These are phyloP conservation scores for Lepidostoma basale DNA, from an alignment of 1,140 invertebrate genomes.

Conservation along the genomic window DNA sequence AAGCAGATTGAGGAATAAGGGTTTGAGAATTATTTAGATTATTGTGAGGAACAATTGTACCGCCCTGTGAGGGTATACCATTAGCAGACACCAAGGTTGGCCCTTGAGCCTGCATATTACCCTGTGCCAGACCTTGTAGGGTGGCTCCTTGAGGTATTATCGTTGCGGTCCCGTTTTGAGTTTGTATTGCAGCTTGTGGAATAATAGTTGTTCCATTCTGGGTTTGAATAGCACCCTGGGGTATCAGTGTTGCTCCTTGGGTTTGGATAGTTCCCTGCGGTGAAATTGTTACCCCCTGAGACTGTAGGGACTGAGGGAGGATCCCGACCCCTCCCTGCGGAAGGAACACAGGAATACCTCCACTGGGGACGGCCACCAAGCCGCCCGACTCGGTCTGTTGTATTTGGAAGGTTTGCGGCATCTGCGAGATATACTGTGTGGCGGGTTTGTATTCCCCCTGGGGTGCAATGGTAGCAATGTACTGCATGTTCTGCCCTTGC, in stretches of 20 bases:
- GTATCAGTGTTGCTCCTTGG: conserved; percentile 60
- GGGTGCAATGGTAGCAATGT: conserved; percentile 70
- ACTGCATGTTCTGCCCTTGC: conserved; percentile 71
- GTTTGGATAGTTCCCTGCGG: conserved; percentile 58
- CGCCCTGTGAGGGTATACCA: conserved; percentile 54
- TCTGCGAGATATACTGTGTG: conserved; percentile 64
- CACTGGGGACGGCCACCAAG: conserved; percentile 64
- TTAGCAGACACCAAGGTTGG: conserved; percentile 55
- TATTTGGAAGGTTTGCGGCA: conserved; percentile 68
- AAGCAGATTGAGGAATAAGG: conserved; percentile 56
- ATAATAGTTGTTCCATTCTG: conserved; percentile 59
- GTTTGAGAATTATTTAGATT: conserved; percentile 58
- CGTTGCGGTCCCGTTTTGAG: conserved; percentile 55
- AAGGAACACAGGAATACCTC: conserved; percentile 65
- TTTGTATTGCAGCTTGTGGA: conserved; percentile 58
- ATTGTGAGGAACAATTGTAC: conserved; percentile 57
- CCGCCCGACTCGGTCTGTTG: conserved; percentile 67
- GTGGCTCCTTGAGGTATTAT: conserved; percentile 59
- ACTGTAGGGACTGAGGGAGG: conserved; percentile 58
- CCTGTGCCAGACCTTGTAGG: conserved; percentile 55
- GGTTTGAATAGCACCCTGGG: conserved; percentile 51
- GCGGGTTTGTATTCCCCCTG: conserved; percentile 63
- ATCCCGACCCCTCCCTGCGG: conserved; percentile 60
- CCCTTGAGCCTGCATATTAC: conserved; percentile 56
- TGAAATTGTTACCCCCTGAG: conserved; percentile 61